These are phyloP conservation scores for Zaprionus lachaisei DNA, from an alignment of 1,140 invertebrate genomes.

Conservation along the genomic window DNA sequence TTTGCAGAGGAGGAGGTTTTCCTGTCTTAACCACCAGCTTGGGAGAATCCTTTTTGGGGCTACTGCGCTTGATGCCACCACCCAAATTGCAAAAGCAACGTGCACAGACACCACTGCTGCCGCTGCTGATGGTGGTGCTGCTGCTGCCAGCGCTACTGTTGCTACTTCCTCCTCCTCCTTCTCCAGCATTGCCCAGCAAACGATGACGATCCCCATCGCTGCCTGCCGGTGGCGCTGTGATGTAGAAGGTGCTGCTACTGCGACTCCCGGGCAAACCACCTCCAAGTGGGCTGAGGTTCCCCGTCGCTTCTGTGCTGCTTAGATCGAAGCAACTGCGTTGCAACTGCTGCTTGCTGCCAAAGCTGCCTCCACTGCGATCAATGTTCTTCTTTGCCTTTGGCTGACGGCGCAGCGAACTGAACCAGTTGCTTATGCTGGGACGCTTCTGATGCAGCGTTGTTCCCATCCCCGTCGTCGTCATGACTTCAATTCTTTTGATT, in stretches of 20 bases:
- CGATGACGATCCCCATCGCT: constrained; percentile 58
- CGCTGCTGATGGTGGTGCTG: constrained; percentile 28
- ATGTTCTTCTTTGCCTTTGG: constrained; percentile 85
- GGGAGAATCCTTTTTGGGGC: constrained; percentile 22
- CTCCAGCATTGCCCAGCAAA: constrained; percentile 36
- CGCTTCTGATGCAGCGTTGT: constrained; percentile 85
- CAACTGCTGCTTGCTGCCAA: constrained; percentile 77
- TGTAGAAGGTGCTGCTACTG: constrained; percentile 70
- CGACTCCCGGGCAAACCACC: constrained; percentile 34
- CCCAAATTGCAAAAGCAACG: constrained; percentile 71
- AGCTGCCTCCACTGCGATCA: constrained; percentile 45
- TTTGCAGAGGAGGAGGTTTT: constrained; percentile 33
- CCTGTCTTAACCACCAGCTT: constrained; percentile 1
- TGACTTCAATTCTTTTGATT: constrained; percentile 28
- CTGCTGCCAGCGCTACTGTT: constrained; percentile 33
- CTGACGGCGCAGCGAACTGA: constrained; percentile 89
- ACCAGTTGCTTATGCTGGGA: constrained; percentile 89
- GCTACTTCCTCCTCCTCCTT: constrained; percentile 26
- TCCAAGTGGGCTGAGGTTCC: constrained; percentile 11
- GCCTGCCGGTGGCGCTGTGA: constrained; percentile 21
- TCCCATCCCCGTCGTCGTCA: constrained; percentile 44
- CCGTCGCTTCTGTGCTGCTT: constrained; percentile 18
- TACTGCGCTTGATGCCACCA: not conserved
- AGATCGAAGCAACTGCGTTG: constrained; percentile 83
- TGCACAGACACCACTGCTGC: constrained; percentile 56